Conservation (phyloP, 1,140 invertebrate species). For the fruit fly (Drosophila melanogaster) region Release_6_plus_ISO1_MT NC_004354.4:15599501-15600000, state of each 20-base stretch:
- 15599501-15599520: slow-evolving; percentile 78
- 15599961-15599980: slow-evolving; percentile 6
- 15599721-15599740: slow-evolving; percentile 29
- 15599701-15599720: slow-evolving; percentile 40
- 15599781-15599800: neutral
- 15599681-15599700: slow-evolving; percentile 20
- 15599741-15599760: slow-evolving; percentile 35
- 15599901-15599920: no score
- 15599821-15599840: neutral
- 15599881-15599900: no score
- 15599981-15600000: slow-evolving; percentile 1
- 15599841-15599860: neutral
- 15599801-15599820: neutral
- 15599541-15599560: slow-evolving; percentile 79
- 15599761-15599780: slow-evolving; percentile 53
- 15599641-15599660: slow-evolving; percentile 49
- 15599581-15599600: slow-evolving; percentile 70
- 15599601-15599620: slow-evolving; percentile 31
- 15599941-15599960: neutral
- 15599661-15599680: slow-evolving; percentile 16
- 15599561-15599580: slow-evolving; percentile 83
- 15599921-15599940: neutral
- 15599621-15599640: slow-evolving; percentile 17
- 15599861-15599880: slow-evolving; percentile 1
- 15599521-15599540: slow-evolving; percentile 82